These are phyloP conservation scores for Trachelus troglodyta DNA, from an alignment of 2,888 invertebrate species.

Conservation along the genomic window DNA sequence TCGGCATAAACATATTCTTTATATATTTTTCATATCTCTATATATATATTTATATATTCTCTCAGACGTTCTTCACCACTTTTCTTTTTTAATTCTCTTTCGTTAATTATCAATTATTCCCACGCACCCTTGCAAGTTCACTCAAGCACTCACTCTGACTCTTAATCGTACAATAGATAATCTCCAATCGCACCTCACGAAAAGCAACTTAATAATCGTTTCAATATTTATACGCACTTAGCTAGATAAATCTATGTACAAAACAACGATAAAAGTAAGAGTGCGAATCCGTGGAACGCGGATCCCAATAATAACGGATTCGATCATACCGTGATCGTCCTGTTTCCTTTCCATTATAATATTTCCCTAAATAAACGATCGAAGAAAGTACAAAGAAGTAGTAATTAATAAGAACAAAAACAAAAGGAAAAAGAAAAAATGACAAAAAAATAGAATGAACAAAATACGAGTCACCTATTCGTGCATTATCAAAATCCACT, in stretches of 20 bases:
- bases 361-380: not conserved
- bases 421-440: not conserved
- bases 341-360: not conserved
- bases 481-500: not conserved
- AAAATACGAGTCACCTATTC: not conserved
- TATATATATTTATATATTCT: conserved; percentile 35
- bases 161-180: not conserved
- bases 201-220: conserved; percentile 43
- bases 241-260: conserved; percentile 56
- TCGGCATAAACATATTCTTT: conserved; percentile 40
- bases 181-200: conserved; percentile 24
- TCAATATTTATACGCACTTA: conserved; percentile 36
- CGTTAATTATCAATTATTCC: not conserved
- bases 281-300: conserved; percentile 13
- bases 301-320: not conserved
- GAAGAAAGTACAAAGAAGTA: not conserved
- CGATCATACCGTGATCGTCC: not conserved
- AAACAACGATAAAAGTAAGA: conserved; percentile 44
- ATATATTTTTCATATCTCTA: conserved; percentile 18
- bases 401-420: not conserved
- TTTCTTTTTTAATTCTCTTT: not conserved
- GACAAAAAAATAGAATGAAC: not conserved
- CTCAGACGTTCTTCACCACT: conserved; percentile 34
- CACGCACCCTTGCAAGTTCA: not conserved
- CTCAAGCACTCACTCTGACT: not conserved